Evolutionary conservation across 2,113 vertebrate species (phyloP), one percentile per base, ranked within the genome.

Genomic region (Megaleporinus macrocephalus): DNA sequence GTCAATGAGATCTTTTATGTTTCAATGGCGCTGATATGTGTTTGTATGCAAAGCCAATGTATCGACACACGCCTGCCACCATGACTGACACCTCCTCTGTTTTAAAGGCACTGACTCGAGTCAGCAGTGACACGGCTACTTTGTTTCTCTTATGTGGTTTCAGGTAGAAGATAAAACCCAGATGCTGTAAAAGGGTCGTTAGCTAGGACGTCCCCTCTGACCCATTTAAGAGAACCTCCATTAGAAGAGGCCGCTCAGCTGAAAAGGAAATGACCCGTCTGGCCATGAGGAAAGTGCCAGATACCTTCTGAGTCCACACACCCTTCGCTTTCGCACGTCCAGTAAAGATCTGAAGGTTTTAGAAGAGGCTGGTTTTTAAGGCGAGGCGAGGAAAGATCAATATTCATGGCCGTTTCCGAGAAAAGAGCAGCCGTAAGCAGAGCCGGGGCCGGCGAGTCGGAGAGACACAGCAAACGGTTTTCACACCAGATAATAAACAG

Each of bases 401-500:
- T 88, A 87, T 85, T 81, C 78, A 85, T 27, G 53, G 65, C 62
- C 24, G 27, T 71, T 79, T 86, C 71, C 75, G 81, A 82, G 66
- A 83, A 78, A 84, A 79, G 78, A 73, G 71, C 55, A 33, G 59
- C 72, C 41, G 61, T 70, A 85, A 62, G n/a, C 41, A 24, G 66
- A 22, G 57, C 62, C 78, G 65, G 55, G 74, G 51, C 47, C 71
- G 51, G 73, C 81, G 83, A 74, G 83, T 27, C 84, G 62, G 51
- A 44, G 80, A 83, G 65, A 82, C 76, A 73, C 59, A 33, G 65
- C 63, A 86, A 89, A 86, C 65, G 72, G 76, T 81, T 86, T 89
- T 88, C 80, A 77, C 83, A 84, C 76, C 87, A 77, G 77, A 90
- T 87, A 84, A 82, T 80, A 85, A 82, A 79, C 73, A 14, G 68